phyloP scores from a whole-genome alignment of 2,797 vertebrate genomes.

The Limosa lapponica region DNA sequence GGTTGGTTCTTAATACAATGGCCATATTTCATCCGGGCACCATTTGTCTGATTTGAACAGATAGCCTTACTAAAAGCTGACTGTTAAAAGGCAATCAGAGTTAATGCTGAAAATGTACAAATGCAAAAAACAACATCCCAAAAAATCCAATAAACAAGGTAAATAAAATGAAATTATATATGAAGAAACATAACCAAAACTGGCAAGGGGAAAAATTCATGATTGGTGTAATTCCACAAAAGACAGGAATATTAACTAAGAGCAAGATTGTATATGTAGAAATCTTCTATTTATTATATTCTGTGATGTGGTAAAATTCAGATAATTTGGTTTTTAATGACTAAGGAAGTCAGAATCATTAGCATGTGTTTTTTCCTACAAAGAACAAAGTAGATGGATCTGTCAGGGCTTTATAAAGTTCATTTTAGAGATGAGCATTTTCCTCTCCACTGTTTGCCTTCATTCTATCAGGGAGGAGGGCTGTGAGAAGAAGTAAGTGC shows the following conservation, averaged over 20 bases:
- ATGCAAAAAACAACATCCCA: neutral
- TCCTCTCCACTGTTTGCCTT: neutral
- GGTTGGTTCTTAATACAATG: neutral
- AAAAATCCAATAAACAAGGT: neutral
- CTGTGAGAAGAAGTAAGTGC: neutral
- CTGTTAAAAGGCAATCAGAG: neutral
- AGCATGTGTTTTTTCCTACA: neutral
- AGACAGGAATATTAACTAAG: neutral
- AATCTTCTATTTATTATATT: neutral
- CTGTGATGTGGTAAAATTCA: neutral
- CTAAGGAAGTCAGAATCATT: constrained; percentile 5
- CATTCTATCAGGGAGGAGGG: neutral
- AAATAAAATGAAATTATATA: neutral
- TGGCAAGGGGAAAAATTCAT: neutral
- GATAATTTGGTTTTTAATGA: neutral
- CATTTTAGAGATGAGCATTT: neutral
- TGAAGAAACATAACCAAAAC: neutral
- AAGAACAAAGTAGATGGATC: neutral
- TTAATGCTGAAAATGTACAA: neutral
- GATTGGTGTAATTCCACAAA: neutral
- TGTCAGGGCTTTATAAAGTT: neutral
- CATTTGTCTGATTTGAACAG: neutral
- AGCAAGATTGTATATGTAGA: neutral
- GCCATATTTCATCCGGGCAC: accelerated
- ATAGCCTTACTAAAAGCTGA: neutral